Conservation (phyloP, 1,140 invertebrate species). For the Dinoponera quadriceps region DNA sequence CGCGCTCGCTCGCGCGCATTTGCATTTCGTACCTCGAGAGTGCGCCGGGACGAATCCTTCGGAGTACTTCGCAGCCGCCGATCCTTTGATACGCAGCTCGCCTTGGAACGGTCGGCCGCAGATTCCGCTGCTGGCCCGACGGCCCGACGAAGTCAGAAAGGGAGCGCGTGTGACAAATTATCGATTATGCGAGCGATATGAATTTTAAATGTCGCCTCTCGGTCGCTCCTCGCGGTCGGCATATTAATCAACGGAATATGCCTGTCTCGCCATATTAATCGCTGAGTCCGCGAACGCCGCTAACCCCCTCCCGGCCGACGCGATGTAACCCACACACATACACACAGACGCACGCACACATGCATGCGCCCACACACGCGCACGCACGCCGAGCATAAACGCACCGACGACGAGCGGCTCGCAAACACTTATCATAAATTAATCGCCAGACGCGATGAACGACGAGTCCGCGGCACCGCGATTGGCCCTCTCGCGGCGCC, state of each 20-base stretch:
- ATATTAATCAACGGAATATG: slow-evolving; percentile 59
- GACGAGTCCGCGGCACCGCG: slow-evolving; percentile 7
- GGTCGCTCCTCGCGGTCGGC: slow-evolving; percentile 15
- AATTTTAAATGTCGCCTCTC: slow-evolving; percentile 50
- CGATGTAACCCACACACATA: slow-evolving; percentile 40
- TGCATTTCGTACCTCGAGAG: too few relatives aligned
- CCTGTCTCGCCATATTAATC: slow-evolving; percentile 70
- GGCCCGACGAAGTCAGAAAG: slow-evolving; percentile 32
- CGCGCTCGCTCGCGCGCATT: neutral
- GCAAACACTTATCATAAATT: slow-evolving; percentile 69
- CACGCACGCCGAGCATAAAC: too few relatives aligned
- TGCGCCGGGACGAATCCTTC: neutral
- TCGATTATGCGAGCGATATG: slow-evolving; percentile 53
- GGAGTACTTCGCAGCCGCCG: too few relatives aligned
- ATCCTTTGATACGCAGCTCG: slow-evolving; percentile 26
- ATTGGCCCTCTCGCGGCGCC: slow-evolving; percentile 33
- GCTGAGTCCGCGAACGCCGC: slow-evolving; percentile 69
- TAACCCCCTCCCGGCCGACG: slow-evolving; percentile 6
- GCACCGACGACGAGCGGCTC: neutral
- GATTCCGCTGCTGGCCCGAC: neutral
- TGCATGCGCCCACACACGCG: too few relatives aligned
- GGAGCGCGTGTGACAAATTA: slow-evolving; percentile 39
- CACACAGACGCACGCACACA: too few relatives aligned
- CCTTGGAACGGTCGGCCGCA: neutral
- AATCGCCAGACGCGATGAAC: slow-evolving; percentile 41